Evolutionary conservation across 2,888 invertebrate species (phyloP).

Genomic region (Scaptomyza polygonia): DNA sequence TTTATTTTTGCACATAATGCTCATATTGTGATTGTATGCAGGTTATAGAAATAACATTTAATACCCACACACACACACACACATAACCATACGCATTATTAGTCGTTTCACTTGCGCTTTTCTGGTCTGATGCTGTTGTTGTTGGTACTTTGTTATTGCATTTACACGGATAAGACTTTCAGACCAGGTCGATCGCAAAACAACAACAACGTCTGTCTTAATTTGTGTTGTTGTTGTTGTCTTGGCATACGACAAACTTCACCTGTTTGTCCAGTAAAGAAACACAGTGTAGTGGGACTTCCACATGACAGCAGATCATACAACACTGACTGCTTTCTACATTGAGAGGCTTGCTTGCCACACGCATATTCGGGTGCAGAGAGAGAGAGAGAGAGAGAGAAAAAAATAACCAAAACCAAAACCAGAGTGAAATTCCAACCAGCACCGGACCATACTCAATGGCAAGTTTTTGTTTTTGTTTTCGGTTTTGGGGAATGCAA

Average conservation of each 20-base stretch:
- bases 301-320: slow-evolving; percentile 31
- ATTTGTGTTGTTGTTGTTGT: slow-evolving; percentile 10
- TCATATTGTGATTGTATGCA: no score
- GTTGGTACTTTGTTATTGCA: slow-evolving; percentile 30
- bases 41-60: no score
- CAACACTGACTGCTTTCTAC: slow-evolving; percentile 46
- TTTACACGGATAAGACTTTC: slow-evolving; percentile 54
- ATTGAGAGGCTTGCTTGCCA: slow-evolving; percentile 1
- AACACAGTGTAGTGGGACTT: slow-evolving; percentile 6
- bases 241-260: slow-evolving; percentile 39
- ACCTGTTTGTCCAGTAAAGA: slow-evolving; percentile 52
- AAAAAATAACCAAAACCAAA: slow-evolving; percentile 33
- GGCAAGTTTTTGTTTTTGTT: no score
- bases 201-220: slow-evolving; percentile 15
- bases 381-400: no score
- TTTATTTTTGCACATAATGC: no score
- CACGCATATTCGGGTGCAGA: slow-evolving; percentile 30
- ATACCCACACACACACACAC: no score
- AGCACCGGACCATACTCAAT: slow-evolving; percentile 39
- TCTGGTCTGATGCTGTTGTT: slow-evolving; percentile 25
- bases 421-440: slow-evolving; percentile 60
- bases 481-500: slow-evolving; percentile 31
- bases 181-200: slow-evolving; percentile 28
- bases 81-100: slow-evolving; percentile 39
- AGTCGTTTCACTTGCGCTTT: slow-evolving; percentile 62